Conservation (phyloP, 2,797 vertebrate species). For the Molossus molossus region DNA sequence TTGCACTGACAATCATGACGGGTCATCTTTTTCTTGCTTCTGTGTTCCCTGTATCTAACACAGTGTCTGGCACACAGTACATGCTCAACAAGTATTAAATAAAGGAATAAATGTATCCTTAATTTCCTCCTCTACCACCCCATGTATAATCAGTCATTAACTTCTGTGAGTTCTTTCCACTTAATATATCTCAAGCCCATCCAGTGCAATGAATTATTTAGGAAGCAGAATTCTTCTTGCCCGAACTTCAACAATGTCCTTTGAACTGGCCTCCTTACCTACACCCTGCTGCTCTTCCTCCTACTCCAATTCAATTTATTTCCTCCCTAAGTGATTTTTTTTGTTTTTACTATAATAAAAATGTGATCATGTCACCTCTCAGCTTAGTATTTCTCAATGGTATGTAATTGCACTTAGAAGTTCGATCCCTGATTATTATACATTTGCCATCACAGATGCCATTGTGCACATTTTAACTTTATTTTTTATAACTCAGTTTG, state of each 20-base stretch:
- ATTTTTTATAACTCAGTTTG: conserved; percentile 22
- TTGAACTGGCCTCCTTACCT: conserved; percentile 62
- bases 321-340: conserved; percentile 64
- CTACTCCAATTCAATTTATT: conserved; percentile 74
- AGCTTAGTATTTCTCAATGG: conserved; percentile 46
- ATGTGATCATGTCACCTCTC: conserved; percentile 31
- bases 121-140: not conserved
- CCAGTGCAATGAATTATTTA: conserved; percentile 39
- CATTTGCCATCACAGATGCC: not conserved
- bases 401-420: conserved; percentile 56
- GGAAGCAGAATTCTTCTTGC: conserved; percentile 49
- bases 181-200: not conserved
- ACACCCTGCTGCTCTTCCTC: conserved; percentile 52
- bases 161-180: conserved; percentile 6
- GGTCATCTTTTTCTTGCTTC: not conserved
- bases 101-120: not conserved
- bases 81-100: conserved; percentile 5
- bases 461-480: not conserved
- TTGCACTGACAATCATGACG: not conserved
- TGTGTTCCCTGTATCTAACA: not conserved
- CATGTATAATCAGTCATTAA: not conserved
- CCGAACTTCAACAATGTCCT: conserved; percentile 45
- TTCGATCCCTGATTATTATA: conserved; percentile 31
- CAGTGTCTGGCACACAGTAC: not conserved
- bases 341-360: conserved; percentile 76